Conservation (phyloP, 1,140 invertebrate genomes). For the Schmidtea mediterranea region DNA sequence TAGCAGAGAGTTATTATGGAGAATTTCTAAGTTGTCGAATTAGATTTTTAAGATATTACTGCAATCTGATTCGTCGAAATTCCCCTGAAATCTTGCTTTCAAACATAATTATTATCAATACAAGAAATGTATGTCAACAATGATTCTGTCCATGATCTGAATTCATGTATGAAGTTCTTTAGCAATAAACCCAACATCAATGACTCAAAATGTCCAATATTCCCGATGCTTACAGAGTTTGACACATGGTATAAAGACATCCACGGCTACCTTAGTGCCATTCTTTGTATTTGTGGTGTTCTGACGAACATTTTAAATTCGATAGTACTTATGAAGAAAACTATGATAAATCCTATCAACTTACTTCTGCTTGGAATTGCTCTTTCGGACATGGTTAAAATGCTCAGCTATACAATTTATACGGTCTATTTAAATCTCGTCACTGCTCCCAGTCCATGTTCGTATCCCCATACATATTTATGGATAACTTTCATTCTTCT, state of each 20-base stretch:
- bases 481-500: background rate
- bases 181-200: too few relatives aligned
- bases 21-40: too few relatives aligned
- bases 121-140: too few relatives aligned
- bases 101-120: too few relatives aligned
- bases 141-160: too few relatives aligned
- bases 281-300: conserved; percentile 50
- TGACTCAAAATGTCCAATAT: too few relatives aligned
- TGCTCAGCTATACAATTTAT: conserved; percentile 21
- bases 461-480: background rate
- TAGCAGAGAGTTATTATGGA: too few relatives aligned
- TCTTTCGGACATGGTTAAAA: conserved; percentile 48
- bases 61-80: too few relatives aligned
- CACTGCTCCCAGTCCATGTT: background rate
- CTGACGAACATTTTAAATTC: conserved; percentile 55
- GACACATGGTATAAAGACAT: background rate
- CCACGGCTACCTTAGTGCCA: conserved; percentile 37
- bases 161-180: too few relatives aligned
- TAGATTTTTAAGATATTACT: too few relatives aligned
- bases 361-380: conserved; percentile 47
- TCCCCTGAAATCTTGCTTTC: too few relatives aligned
- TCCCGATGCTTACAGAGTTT: background rate
- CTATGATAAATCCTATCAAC: conserved; percentile 46
- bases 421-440: background rate
- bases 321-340: conserved; percentile 48